Evolutionary conservation across 2,888 invertebrate species (phyloP).

Genomic region (Spisula solida): DNA sequence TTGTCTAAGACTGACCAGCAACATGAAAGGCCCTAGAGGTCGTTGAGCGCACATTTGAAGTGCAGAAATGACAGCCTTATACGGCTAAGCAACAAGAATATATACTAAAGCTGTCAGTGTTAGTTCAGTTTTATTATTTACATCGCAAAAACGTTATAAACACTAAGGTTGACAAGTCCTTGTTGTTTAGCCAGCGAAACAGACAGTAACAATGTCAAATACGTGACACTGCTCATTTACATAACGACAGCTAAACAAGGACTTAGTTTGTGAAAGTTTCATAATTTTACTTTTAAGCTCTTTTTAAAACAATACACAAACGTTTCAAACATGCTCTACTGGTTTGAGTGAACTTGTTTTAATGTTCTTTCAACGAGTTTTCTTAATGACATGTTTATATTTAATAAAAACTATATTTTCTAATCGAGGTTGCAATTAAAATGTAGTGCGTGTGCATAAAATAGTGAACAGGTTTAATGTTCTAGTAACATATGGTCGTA

Average conservation of each 20-base stretch:
- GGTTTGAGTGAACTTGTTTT: not conserved
- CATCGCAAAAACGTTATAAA: not conserved
- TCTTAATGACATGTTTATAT: not conserved
- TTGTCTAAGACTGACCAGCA: not conserved
- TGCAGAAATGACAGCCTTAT: not conserved
- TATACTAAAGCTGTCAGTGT: conserved; percentile 24
- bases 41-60: not conserved
- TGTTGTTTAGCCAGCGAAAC: conserved; percentile 17
- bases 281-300: not conserved
- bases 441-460: not conserved
- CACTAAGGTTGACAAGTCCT: conserved; percentile 29
- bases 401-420: not conserved
- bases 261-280: not conserved
- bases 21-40: not conserved
- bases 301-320: not conserved
- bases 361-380: not conserved
- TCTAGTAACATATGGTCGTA: not conserved
- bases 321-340: not conserved
- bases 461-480: not conserved
- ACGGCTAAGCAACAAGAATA: conserved; percentile 13
- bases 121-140: conserved; percentile 33
- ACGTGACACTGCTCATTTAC: not conserved
- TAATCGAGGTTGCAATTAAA: not conserved
- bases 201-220: not conserved
- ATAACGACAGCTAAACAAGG: not conserved